These are phyloP conservation scores for Achatina immaculata DNA, from an alignment of 1,140 invertebrate species.

Conservation along the genomic window DNA sequence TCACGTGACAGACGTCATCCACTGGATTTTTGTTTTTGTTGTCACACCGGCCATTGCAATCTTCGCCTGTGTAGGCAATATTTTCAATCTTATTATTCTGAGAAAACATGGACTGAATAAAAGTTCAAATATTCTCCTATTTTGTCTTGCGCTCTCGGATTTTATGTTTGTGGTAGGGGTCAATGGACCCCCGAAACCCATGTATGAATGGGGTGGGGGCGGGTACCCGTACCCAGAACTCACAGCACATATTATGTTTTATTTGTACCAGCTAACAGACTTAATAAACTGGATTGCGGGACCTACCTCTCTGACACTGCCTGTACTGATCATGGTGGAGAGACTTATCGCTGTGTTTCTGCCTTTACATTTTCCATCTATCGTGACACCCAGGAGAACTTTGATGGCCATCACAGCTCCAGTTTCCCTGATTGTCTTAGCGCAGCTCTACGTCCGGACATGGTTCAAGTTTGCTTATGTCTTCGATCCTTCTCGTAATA, in stretches of 20 bases:
- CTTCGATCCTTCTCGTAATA: neutral
- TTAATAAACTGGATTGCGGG: neutral
- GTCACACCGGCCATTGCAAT: conserved; percentile 5
- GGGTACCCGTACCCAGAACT: neutral
- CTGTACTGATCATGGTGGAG: conserved; percentile 4
- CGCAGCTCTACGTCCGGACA: neutral
- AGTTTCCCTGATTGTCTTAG: neutral
- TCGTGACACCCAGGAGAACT: neutral
- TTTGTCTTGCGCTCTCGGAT: conserved; percentile 11
- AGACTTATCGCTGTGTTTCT: conserved; percentile 28
- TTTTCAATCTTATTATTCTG: neutral
- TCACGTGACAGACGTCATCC: too few relatives aligned
- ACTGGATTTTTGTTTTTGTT: conserved; percentile 5
- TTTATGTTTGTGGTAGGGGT: neutral
- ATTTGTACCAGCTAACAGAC: neutral
- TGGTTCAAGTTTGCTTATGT: conserved; percentile 18
- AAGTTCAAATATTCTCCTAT: conserved; percentile 17
- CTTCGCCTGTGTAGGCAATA: neutral
- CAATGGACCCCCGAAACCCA: conserved; percentile 3
- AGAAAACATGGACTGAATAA: conserved; percentile 8
- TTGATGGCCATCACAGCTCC: neutral
- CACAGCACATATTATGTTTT: neutral
- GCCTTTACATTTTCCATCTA: neutral
- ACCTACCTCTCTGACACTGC: neutral
- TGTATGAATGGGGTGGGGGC: neutral